Evolutionary conservation across 1,140 invertebrate genomes (phyloP), one percentile per base, ranked within the genome.

Genomic region (Drosophila pseudoobscura): DNA sequence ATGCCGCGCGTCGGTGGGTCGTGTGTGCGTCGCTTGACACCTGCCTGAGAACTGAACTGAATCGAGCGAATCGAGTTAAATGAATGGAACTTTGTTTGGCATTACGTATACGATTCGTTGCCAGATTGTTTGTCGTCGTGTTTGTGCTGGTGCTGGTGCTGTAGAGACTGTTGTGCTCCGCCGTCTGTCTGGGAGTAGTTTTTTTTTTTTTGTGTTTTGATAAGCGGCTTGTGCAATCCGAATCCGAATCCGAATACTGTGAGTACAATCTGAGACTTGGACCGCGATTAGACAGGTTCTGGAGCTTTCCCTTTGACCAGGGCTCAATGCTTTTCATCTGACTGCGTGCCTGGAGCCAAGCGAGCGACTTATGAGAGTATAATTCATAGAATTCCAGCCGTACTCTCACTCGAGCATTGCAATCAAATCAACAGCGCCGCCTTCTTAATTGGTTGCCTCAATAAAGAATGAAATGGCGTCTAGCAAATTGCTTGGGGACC

Each of bases 11-110:
- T 74, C 47, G 57, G 22, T 45, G 49, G 55, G 44, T 54, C 51
- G 70, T 53, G 70, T 71, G 71, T 75, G 54, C 53, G 71, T 75
- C 49, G 71, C 55, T 75, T 76, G 73, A 76, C 73, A 76, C 73
- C 73, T 76, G 73, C 72, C 62, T 74, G 73, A 75, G 73, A 76
- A 76, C 73, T 76, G 73, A 76, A 76, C 73, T 76, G 73, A 69
- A 59, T 41, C 63, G 63, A 39, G 46, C 56, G 72, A 65, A 73
- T 55, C 56, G 72, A 65, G 73, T 55, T 75, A 75, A 75, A 68
- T 75, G 62, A 61, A 75, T 75, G 72, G 55, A 75, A 75, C 73
- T 68, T 58, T 66, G 72, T 56, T 52, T 75, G 39, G 31, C 55
- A 68, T 75, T 68, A 75, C 73, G 73, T 76, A 75, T 76, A 75